Evolutionary conservation across 2,797 vertebrate genomes (phyloP).

Genomic region (Sarcophilus harrisii): DNA sequence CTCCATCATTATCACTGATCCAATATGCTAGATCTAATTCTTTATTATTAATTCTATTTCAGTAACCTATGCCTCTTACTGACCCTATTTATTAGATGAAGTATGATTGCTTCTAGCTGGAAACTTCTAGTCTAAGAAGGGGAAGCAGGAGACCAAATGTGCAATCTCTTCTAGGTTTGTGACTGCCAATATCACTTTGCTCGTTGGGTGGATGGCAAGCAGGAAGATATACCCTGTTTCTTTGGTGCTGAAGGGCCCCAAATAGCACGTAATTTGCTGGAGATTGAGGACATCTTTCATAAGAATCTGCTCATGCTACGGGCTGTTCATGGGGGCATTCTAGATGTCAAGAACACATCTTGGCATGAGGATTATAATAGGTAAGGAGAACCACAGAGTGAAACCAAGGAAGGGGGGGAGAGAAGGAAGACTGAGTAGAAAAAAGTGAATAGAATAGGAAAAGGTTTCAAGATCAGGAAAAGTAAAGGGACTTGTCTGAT

Average conservation of each 20-base stretch:
- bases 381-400: constrained; percentile 70
- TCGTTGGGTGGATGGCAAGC: constrained; percentile 90
- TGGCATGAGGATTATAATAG: constrained; percentile 89
- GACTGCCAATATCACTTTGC: constrained; percentile 92
- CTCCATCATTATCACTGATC: neutral
- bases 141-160: neutral
- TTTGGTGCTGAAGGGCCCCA: constrained; percentile 84
- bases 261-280: constrained; percentile 85
- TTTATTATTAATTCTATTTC: neutral
- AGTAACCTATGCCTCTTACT: neutral
- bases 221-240: constrained; percentile 87
- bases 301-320: constrained; percentile 84
- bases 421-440: neutral
- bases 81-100: constrained; percentile 2
- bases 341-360: constrained; percentile 88
- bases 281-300: constrained; percentile 88
- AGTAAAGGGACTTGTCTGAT: neutral
- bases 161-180: constrained; percentile 87
- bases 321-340: constrained; percentile 81
- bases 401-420: no score
- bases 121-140: neutral
- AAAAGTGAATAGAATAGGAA: neutral
- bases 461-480: neutral
- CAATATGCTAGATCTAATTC: constrained; percentile 2
- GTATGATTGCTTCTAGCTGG: neutral